Evolutionary conservation across 2,888 invertebrate genomes (phyloP).

Genomic region (Aspidiotus rigidus): DNA sequence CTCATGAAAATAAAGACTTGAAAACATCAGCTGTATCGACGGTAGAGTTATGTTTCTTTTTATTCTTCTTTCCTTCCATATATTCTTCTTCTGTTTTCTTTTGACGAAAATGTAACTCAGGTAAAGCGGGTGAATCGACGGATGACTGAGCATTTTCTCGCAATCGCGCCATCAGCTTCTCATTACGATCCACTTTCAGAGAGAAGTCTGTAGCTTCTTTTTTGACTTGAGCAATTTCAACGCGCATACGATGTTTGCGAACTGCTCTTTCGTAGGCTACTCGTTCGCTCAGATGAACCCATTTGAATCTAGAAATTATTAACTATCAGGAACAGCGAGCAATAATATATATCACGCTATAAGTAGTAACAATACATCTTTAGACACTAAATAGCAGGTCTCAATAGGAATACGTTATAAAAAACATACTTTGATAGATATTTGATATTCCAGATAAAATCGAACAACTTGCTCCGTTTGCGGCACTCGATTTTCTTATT

Average conservation of each 20-base stretch:
- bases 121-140: neutral
- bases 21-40: neutral
- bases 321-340: neutral
- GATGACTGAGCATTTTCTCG: neutral
- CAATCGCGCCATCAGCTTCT: slow-evolving; percentile 24
- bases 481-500: slow-evolving; percentile 76
- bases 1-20: slow-evolving; percentile 3
- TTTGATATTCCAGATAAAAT: slow-evolving; percentile 91
- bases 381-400: neutral
- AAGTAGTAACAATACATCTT: neutral
- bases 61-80: neutral
- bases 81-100: slow-evolving; percentile 11
- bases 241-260: slow-evolving; percentile 70
- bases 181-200: slow-evolving; percentile 56
- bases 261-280: slow-evolving; percentile 86
- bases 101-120: neutral
- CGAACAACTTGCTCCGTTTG: slow-evolving; percentile 77
- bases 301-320: slow-evolving; percentile 64
- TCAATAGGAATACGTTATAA: neutral
- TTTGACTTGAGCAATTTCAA: slow-evolving; percentile 85
- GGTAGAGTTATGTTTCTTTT: neutral
- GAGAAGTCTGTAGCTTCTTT: slow-evolving; percentile 81
- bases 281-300: slow-evolving; percentile 89
- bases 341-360: neutral
- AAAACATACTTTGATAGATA: slow-evolving; percentile 63